Evolutionary conservation across 2,888 invertebrate genomes (phyloP).

Genomic region (Eristalis intricaria): DNA sequence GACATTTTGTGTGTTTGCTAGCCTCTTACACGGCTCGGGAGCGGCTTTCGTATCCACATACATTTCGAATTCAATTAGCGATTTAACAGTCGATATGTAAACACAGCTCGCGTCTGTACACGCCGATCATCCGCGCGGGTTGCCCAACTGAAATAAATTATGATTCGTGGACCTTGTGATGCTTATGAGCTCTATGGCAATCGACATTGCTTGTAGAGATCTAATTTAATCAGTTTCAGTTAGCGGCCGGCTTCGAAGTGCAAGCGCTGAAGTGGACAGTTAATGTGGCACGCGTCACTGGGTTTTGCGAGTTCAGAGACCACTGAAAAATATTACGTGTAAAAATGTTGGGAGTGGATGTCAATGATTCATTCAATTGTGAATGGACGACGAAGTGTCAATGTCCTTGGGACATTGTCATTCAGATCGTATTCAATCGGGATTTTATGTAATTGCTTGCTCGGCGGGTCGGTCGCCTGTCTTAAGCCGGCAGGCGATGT

Average conservation of each 20-base stretch:
- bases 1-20: conserved; percentile 28
- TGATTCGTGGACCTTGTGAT: conserved; percentile 40
- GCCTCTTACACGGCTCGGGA: not conserved
- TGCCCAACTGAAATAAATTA: conserved; percentile 22
- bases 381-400: not conserved
- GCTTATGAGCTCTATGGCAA: conserved; percentile 6
- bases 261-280: not conserved
- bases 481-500: not conserved
- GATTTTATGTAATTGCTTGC: not conserved
- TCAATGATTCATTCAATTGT: not conserved
- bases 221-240: conserved; percentile 16
- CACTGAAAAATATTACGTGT: not conserved
- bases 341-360: not conserved
- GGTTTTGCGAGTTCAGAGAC: not conserved
- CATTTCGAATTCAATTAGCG: conserved; percentile 35
- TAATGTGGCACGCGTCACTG: not conserved
- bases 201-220: conserved; percentile 10
- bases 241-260: not conserved
- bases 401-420: not conserved
- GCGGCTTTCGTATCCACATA: not conserved
- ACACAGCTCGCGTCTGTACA: not conserved
- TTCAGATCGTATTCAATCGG: not conserved
- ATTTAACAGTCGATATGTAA: not conserved
- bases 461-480: not conserved
- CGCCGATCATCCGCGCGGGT: conserved; percentile 2